phyloP scores from a whole-genome alignment of 2,888 invertebrate species.

The Catocala sponsa region DNA sequence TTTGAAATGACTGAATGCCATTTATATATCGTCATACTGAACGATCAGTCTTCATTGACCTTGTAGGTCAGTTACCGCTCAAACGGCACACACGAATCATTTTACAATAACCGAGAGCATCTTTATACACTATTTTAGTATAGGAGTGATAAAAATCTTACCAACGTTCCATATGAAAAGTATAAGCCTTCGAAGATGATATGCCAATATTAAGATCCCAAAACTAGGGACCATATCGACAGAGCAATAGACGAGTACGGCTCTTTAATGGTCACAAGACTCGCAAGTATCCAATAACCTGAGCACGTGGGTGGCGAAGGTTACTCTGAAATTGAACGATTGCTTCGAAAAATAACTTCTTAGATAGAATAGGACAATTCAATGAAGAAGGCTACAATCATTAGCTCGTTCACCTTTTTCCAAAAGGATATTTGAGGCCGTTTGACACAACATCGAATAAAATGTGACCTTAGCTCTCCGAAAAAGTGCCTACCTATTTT shows the following conservation, averaged over 20 bases:
- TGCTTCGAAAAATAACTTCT: slow-evolving; percentile 7
- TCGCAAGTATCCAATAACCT: slow-evolving; percentile 46
- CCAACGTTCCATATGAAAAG: slow-evolving; percentile 58
- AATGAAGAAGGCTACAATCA: neutral
- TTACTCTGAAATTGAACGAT: slow-evolving; percentile 32
- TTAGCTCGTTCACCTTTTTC: neutral
- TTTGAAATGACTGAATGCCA: slow-evolving; percentile 35
- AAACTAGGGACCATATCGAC: slow-evolving; percentile 59
- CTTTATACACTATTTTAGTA: neutral
- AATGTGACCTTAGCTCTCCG: too few species aligned
- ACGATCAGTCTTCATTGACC: slow-evolving; percentile 35
- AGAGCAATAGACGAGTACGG: slow-evolving; percentile 53
- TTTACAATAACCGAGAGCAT: neutral
- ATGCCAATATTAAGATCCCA: slow-evolving; percentile 41
- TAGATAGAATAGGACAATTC: neutral
- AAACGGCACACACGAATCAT: slow-evolving; percentile 2
- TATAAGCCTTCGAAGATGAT: slow-evolving; percentile 42
- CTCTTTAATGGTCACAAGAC: slow-evolving; percentile 50
- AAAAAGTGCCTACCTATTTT: too few species aligned
- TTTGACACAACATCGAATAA: too few species aligned
- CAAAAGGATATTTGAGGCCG: neutral
- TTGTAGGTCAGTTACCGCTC: slow-evolving; percentile 48
- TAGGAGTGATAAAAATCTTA: slow-evolving; percentile 48
- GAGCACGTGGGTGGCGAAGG: slow-evolving; percentile 61
- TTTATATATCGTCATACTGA: slow-evolving; percentile 39